Conservation (phyloP, 2,113 vertebrate species). For the Neopipo cinnamomea region DNA sequence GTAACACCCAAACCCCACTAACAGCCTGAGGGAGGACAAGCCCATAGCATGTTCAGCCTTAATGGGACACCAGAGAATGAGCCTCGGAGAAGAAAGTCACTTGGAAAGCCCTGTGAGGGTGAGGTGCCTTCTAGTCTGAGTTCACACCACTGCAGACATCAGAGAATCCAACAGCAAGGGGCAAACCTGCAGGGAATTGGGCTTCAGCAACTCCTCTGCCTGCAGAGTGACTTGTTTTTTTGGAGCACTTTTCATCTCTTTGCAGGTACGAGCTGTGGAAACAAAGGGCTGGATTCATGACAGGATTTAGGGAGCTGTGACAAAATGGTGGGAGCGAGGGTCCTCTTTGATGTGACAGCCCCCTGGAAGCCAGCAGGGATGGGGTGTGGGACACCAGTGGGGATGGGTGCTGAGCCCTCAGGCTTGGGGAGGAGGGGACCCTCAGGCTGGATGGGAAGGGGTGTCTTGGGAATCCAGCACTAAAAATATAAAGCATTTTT, state of each 20-base stretch:
- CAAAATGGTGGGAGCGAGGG: background rate
- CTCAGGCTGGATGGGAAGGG: background rate
- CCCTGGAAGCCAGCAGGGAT: background rate
- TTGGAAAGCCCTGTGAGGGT: background rate
- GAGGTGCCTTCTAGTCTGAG: background rate
- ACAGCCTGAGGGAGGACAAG: background rate
- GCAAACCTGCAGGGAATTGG: background rate
- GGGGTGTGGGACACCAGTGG: background rate
- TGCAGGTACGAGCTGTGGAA: background rate
- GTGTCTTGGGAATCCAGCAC: fast-evolving
- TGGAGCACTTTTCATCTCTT: slow-evolving; percentile 18
- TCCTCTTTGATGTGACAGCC: background rate
- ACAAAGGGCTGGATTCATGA: background rate
- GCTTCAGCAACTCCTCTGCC: background rate
- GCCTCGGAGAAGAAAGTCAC: background rate
- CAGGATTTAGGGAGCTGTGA: background rate
- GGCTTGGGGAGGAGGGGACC: background rate
- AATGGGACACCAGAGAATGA: background rate
- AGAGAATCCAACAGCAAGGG: background rate
- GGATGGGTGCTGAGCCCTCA: background rate
- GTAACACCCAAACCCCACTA: background rate
- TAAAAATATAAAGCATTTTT: background rate
- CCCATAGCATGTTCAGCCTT: background rate
- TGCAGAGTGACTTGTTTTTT: background rate
- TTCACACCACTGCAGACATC: background rate